Percentiles rank a stretch among this genome's conserved stretches.
Evolutionary conservation across 2,888 invertebrate species (phyloP).

Genomic region (Patella caerulea): DNA sequence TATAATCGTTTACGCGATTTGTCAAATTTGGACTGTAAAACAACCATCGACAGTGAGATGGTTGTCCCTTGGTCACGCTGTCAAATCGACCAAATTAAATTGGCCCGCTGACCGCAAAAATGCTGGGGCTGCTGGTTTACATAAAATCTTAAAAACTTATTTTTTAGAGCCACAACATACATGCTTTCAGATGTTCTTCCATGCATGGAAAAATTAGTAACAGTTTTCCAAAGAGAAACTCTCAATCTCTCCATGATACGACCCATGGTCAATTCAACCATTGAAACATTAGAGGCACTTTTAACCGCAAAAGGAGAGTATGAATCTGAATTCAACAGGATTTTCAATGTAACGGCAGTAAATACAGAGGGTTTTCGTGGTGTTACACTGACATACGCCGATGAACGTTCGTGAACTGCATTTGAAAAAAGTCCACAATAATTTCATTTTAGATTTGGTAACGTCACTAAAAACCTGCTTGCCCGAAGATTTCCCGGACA

Average conservation of each 20-base stretch:
- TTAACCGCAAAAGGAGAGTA: background rate
- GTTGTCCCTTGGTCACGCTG: no score
- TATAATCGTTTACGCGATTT: no score
- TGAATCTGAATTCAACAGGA: no score
- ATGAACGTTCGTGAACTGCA: background rate
- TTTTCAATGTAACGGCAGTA: no score
- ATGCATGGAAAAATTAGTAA: slow-evolving; percentile 10
- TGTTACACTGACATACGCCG: background rate
- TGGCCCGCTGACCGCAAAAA: background rate
- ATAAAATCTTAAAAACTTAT: slow-evolving; percentile 8
- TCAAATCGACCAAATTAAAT: no score
- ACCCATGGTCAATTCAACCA: background rate
- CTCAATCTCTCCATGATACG: background rate
- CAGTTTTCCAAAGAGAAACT: background rate
- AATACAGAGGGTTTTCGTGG: no score
- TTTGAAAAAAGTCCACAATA: background rate
- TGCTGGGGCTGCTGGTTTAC: background rate
- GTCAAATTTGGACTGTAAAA: no score
- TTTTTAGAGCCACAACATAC: background rate
- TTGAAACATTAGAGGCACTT: background rate
- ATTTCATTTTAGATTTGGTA: background rate
- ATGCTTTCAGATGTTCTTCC: slow-evolving; percentile 6
- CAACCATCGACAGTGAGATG: background rate
- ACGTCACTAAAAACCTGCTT: background rate
- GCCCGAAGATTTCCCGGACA: background rate